Evolutionary conservation across 2,113 vertebrate genomes (phyloP).

Genomic region (Xenus cinereus): DNA sequence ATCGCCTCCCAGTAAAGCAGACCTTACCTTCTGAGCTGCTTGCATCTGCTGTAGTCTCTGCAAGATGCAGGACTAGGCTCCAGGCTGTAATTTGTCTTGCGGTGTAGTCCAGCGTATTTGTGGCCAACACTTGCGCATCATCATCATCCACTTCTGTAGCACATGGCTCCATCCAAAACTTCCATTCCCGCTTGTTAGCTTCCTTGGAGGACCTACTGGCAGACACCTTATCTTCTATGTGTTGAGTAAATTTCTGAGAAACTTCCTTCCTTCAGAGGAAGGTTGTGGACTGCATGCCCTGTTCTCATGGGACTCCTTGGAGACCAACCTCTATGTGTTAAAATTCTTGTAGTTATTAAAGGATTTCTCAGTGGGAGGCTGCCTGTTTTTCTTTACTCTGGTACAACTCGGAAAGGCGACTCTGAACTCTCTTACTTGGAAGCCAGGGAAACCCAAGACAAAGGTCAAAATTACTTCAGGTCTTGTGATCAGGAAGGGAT

Average conservation of each 20-base stretch:
- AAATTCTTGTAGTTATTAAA: background rate
- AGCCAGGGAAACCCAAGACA: background rate
- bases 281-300: background rate
- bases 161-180: background rate
- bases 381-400: background rate
- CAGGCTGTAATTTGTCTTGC: background rate
- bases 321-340: background rate
- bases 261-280: background rate
- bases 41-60: background rate
- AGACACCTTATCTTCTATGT: background rate
- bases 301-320: background rate
- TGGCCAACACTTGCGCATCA: background rate
- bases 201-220: background rate
- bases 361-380: background rate
- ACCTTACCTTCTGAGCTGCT: background rate
- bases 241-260: background rate
- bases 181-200: background rate
- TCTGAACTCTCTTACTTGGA: background rate
- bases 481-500: background rate
- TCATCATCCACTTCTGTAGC: background rate
- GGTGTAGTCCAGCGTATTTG: background rate
- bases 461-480: background rate
- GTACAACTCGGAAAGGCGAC: background rate
- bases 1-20: background rate
- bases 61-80: background rate